These are phyloP conservation scores for Ceyx cyanopectus DNA, from an alignment of 2,113 vertebrate species.

Conservation along the genomic window DNA sequence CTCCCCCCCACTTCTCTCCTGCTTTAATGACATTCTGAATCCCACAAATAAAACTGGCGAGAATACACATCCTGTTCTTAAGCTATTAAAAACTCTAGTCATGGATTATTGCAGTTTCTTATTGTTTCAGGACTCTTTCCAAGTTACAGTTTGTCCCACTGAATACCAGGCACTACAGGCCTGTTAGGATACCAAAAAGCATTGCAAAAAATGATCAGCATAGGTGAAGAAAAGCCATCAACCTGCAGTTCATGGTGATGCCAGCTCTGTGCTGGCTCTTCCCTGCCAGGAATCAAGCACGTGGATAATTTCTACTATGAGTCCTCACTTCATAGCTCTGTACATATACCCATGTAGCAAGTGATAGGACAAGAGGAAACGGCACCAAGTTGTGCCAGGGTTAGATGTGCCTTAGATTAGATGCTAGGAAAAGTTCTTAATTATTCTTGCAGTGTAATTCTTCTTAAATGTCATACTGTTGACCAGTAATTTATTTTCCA, in stretches of 20 bases:
- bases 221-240: neutral
- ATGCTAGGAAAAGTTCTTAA: neutral
- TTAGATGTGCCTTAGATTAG: no score
- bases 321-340: neutral
- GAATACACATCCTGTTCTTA: constrained; percentile 66
- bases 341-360: rapidly evolving
- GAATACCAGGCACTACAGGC: constrained; percentile 9
- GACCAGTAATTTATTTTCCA: constrained; percentile 16
- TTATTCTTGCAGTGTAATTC: neutral
- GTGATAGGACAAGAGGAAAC: neutral
- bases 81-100: neutral
- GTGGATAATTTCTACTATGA: rapidly evolving
- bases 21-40: constrained; percentile 51
- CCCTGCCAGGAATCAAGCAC: neutral
- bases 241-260: rapidly evolving
- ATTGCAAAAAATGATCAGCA: neutral
- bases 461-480: neutral
- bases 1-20: neutral
- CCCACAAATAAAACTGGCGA: constrained; percentile 64
- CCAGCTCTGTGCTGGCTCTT: neutral
- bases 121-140: constrained; percentile 62
- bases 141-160: constrained; percentile 36
- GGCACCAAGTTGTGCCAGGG: neutral
- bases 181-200: neutral
- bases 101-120: constrained; percentile 57